These are phyloP conservation scores for Chloropsis hardwickii DNA, from an alignment of 2,113 vertebrate species.

Conservation along the genomic window DNA sequence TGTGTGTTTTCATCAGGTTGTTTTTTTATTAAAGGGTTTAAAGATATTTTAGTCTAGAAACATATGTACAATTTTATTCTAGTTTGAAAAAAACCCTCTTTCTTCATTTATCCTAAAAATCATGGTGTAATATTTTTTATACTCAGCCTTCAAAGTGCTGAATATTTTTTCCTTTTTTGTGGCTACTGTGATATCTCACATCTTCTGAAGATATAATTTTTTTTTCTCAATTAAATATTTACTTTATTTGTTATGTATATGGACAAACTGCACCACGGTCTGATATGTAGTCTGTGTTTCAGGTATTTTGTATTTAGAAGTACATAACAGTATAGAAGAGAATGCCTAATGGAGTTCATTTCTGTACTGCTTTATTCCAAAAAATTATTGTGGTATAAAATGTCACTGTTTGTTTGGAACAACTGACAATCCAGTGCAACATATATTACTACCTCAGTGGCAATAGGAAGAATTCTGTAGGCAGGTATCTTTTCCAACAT, in stretches of 20 bases:
- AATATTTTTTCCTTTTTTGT: neutral
- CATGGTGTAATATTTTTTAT: neutral
- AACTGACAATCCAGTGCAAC: neutral
- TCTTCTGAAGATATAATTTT: neutral
- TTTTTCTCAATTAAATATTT: neutral
- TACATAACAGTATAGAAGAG: neutral
- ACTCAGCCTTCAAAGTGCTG: neutral
- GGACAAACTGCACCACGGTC: neutral
- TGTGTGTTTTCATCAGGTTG: rapidly evolving
- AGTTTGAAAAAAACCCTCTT: neutral
- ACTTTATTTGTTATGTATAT: neutral
- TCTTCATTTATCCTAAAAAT: neutral
- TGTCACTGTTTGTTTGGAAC: neutral
- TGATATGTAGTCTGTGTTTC: neutral
- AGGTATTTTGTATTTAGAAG: neutral
- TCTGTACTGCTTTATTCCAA: neutral
- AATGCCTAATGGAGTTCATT: neutral
- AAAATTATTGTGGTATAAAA: neutral
- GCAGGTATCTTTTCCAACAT: neutral
- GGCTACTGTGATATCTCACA: neutral
- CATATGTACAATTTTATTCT: neutral
- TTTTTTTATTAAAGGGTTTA: neutral
- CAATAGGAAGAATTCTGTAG: neutral
- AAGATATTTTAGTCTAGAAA: neutral
- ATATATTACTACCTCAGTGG: neutral